phyloP scores from a whole-genome alignment of 2,797 vertebrate species.

The Anableps anableps region DNA sequence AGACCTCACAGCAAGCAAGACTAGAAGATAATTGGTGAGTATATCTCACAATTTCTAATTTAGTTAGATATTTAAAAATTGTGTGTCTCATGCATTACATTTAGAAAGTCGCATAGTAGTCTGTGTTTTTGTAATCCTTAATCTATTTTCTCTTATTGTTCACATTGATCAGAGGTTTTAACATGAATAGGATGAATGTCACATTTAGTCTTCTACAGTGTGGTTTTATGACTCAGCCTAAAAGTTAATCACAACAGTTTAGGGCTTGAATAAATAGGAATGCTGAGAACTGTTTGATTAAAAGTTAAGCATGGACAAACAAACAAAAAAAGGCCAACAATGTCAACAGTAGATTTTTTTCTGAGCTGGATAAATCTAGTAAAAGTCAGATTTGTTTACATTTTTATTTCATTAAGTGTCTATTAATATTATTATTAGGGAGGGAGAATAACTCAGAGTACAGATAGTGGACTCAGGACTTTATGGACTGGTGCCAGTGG shows the following conservation, averaged over 20 bases:
- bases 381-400: neutral
- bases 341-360: neutral
- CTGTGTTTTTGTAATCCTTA: neutral
- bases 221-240: constrained; percentile 8
- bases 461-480: too few relatives aligned
- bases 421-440: neutral
- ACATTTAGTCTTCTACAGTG: neutral
- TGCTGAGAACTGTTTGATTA: neutral
- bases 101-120: constrained; percentile 21
- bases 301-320: neutral
- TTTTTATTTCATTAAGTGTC: neutral
- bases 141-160: constrained; percentile 10
- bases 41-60: constrained; percentile 10
- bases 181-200: constrained; percentile 2
- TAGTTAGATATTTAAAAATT: constrained; percentile 24
- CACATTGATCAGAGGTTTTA: constrained; percentile 12
- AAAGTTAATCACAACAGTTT: neutral
- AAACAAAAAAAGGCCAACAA: neutral
- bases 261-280: neutral
- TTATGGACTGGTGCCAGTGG: too few relatives aligned
- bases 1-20: constrained; percentile 21
- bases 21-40: constrained; percentile 17
- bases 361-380: neutral
- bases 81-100: constrained; percentile 20
- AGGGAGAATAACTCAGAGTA: too few relatives aligned